These are phyloP conservation scores for Crotalus viridis DNA, from an alignment of 2,113 vertebrate species.

Conservation along the genomic window DNA sequence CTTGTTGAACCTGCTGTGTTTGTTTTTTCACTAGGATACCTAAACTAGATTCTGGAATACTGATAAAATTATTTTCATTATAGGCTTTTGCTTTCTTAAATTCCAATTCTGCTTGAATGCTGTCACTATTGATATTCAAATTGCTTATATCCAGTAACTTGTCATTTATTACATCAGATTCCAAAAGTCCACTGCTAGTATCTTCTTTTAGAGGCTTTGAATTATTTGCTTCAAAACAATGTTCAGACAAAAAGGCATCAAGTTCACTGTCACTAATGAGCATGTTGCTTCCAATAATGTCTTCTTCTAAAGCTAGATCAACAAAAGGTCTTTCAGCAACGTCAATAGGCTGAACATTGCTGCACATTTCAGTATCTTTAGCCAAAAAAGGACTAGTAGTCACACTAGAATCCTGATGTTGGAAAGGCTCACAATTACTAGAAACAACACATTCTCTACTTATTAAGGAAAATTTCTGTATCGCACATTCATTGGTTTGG, in stretches of 20 bases:
- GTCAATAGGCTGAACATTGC: slow-evolving; percentile 22
- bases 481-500: slow-evolving; percentile 16
- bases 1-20: slow-evolving; percentile 13
- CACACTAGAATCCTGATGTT: slow-evolving; percentile 11
- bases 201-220: slow-evolving; percentile 50
- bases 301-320: slow-evolving; percentile 73
- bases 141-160: slow-evolving; percentile 22
- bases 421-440: slow-evolving; percentile 34
- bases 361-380: slow-evolving; percentile 36
- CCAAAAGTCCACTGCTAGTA: slow-evolving; percentile 24
- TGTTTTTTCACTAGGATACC: slow-evolving; percentile 52
- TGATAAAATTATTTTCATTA: slow-evolving; percentile 19
- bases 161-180: slow-evolving; percentile 32
- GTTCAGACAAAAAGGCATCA: slow-evolving; percentile 86
- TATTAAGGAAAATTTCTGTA: slow-evolving; percentile 16
- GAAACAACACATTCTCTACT: not conserved
- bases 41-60: slow-evolving; percentile 21
- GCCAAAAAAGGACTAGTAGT: slow-evolving; percentile 18
- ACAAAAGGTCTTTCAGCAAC: slow-evolving; percentile 24
- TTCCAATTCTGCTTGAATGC: slow-evolving; percentile 34
- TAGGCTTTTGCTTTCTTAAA: slow-evolving; percentile 1
- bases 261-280: slow-evolving; percentile 88
- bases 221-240: slow-evolving; percentile 58
- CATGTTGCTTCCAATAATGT: slow-evolving; percentile 67
- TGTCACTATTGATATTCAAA: slow-evolving; percentile 18